Conservation (phyloP, 2,888 invertebrate genomes). For the Ophion costatus region DNA sequence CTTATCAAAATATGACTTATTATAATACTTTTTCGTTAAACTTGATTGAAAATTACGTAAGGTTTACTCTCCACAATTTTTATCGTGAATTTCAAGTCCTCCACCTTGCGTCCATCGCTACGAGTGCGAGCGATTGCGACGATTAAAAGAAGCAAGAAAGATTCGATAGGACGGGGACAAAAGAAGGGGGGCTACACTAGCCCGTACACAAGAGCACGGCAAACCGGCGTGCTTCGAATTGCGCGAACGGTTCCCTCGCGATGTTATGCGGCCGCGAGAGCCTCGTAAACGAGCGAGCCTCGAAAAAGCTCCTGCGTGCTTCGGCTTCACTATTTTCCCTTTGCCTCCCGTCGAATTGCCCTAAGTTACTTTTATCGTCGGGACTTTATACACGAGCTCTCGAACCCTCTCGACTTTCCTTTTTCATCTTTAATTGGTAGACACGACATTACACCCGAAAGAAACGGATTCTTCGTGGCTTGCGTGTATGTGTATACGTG, state of each 20-base stretch:
- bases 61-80: neutral
- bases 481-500: neutral
- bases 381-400: slow-evolving; percentile 24
- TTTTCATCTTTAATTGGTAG: slow-evolving; percentile 64
- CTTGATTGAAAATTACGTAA: no score
- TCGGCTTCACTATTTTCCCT: slow-evolving; percentile 48
- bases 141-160: slow-evolving; percentile 31
- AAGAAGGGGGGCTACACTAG: neutral
- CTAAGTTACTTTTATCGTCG: slow-evolving; percentile 50
- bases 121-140: slow-evolving; percentile 25
- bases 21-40: no score
- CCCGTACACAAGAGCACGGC: slow-evolving; percentile 26
- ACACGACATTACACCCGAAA: slow-evolving; percentile 59
- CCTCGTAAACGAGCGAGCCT: slow-evolving; percentile 47
- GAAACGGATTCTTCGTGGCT: slow-evolving; percentile 63
- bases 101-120: neutral
- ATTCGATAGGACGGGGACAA: slow-evolving; percentile 16
- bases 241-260: slow-evolving; percentile 50
- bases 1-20: no score
- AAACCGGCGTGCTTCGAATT: slow-evolving; percentile 62
- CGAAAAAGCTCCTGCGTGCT: slow-evolving; percentile 63
- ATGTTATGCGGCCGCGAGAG: slow-evolving; percentile 27
- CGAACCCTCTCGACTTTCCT: slow-evolving; percentile 28
- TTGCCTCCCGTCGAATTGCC: slow-evolving; percentile 26
- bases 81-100: slow-evolving; percentile 10